A percentile compares a stretch with the other conserved stretches of the same genome.
phyloP scores from a whole-genome alignment of 2,797 vertebrate species.

The Myotis findleyi region DNA sequence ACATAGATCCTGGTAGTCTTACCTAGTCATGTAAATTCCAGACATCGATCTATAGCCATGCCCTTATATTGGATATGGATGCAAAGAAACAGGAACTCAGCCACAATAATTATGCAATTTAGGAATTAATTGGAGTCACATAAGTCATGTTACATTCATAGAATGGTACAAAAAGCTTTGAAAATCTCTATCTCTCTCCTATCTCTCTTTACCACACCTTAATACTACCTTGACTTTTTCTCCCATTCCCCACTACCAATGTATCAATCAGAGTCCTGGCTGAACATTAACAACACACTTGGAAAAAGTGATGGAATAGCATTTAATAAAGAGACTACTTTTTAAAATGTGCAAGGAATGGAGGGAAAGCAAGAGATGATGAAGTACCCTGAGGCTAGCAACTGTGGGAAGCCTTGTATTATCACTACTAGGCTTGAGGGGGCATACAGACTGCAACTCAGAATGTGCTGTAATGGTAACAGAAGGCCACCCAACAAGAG shows the following conservation, averaged over 20 bases:
- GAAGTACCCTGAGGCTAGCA: not conserved
- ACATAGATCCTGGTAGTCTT: not conserved
- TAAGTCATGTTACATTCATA: not conserved
- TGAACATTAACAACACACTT: not conserved
- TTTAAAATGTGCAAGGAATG: not conserved
- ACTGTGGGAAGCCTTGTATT: not conserved
- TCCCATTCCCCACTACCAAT: not conserved
- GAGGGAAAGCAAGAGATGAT: not conserved
- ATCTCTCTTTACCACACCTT: not conserved
- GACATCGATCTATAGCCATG: not conserved
- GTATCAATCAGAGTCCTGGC: not conserved
- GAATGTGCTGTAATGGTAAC: not conserved
- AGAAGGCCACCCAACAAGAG: not conserved
- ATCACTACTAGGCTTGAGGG: not conserved
- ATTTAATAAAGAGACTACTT: not conserved
- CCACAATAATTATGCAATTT: not conserved
- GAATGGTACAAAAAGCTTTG: not conserved
- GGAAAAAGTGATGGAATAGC: not conserved
- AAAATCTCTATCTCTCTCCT: not conserved
- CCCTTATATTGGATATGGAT: not conserved
- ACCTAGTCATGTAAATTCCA: not conserved
- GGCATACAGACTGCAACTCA: not conserved
- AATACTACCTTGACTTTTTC: not conserved
- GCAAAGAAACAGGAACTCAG: constrained; percentile 3
- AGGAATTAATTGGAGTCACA: not conserved